Base-by-base conservation (phyloP, 2,888 invertebrate species). In the Athalia circularis region DNA sequence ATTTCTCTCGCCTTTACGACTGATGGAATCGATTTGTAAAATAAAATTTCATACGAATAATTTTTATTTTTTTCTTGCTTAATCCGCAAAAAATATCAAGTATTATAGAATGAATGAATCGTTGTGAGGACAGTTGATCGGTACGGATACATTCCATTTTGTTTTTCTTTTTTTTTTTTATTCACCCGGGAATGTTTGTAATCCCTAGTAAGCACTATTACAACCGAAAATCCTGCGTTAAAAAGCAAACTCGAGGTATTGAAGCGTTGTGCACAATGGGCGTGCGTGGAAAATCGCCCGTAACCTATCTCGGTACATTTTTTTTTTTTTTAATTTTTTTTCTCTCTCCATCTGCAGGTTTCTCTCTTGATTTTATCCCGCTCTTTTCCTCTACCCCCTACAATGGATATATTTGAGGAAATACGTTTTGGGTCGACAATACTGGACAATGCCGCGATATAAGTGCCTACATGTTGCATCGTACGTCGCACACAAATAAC, bases 381-480 rank as follows among this genome's bases (percentile, higher is more conserved):
- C 57, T 59, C 65, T 77, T 67, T 47, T n/a, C 61, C 29, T 48
- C 45, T 61, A 52, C 54, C 57, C 9, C 70, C 74, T 79, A 85
- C 85, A 85, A 86, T 85, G 81, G 84, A 81, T 82, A 29, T 29
- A 81, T 83, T 82, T 82, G 82, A 83, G 84, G 85, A 83, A 86
- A 84, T 82, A 82, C 83, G 82, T 85, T 85, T 85, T 81, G 80
- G 78, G 65, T 79, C 75, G 72, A 83, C 82, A 83, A 84, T 83
- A 65, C 72, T 74, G 84, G 80, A 85, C 85, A 85, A 85, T 83
- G 82, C 82, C 81, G 65, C 84, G 83, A 83, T 84, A 82, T 84
- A 85, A 85, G 84, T 85, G 85, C 83, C 84, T 84, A 85, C 85
- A 83, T 85, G 85, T 85, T 84, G 84, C 84, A 81, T 80, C 54